phyloP scores from a whole-genome alignment of 1,140 invertebrate genomes.

The Brachionus paranguensis region DNA sequence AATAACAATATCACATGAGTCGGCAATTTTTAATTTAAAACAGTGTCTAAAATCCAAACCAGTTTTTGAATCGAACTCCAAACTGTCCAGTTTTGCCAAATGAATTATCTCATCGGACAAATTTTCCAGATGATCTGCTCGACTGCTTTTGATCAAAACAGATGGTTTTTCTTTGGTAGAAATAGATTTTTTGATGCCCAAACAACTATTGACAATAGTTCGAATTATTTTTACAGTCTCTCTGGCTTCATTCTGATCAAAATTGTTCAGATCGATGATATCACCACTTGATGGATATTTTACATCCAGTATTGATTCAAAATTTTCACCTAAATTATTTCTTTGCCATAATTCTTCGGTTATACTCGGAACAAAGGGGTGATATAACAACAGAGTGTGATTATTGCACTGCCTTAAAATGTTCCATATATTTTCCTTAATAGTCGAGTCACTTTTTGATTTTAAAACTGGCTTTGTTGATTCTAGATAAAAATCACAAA shows the following conservation, averaged over 20 bases:
- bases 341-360: slow-evolving; percentile 34
- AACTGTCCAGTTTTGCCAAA: not conserved
- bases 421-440: not conserved
- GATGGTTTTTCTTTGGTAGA: not conserved
- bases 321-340: not conserved
- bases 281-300: not conserved
- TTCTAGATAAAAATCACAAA: slow-evolving; percentile 91
- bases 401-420: not conserved
- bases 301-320: not conserved
- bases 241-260: not conserved
- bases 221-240: not conserved
- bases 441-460: not conserved
- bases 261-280: not conserved
- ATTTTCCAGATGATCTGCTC: not conserved
- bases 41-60: not conserved
- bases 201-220: not conserved
- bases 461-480: slow-evolving; percentile 48
- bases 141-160: not conserved
- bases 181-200: not conserved
- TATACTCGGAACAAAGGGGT: slow-evolving; percentile 22
- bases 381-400: not conserved
- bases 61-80: not conserved
- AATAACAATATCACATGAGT: not conserved
- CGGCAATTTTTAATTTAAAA: not conserved
- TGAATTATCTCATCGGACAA: not conserved